A percentile compares a stretch with the other conserved stretches of the same genome.
phyloP scores from a whole-genome alignment of 2,797 vertebrate species.

The Poecile montanus region DNA sequence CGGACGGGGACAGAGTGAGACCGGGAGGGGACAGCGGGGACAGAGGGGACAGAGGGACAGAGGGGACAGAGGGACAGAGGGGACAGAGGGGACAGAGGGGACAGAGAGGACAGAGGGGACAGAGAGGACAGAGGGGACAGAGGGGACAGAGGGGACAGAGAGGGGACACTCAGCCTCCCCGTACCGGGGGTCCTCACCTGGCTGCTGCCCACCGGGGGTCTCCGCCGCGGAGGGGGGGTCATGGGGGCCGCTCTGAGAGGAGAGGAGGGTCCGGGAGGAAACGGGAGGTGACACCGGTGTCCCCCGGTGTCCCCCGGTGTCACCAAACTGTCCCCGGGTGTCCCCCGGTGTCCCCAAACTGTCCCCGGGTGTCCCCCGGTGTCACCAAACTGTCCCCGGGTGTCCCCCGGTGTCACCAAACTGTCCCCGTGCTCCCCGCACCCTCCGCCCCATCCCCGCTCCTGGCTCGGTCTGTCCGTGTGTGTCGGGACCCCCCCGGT shows the following conservation, averaged over 20 bases:
- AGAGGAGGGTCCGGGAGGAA: background rate
- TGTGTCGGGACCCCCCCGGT: too few species aligned
- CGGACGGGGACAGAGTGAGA: too few species aligned
- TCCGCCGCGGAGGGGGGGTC: conserved; percentile 59
- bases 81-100: background rate
- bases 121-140: background rate
- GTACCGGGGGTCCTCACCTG: conserved; percentile 62
- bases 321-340: too few species aligned
- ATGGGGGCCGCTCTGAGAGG: conserved; percentile 53
- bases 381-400: background rate
- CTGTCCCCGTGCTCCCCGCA: too few species aligned
- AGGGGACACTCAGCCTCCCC: background rate
- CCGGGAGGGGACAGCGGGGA: background rate
- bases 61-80: background rate
- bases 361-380: background rate
- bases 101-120: background rate
- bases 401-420: too few species aligned
- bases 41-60: too few species aligned
- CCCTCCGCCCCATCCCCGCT: too few species aligned
- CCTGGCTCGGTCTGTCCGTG: too few species aligned
- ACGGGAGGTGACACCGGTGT: background rate
- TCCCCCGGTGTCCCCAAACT: background rate
- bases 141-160: too few species aligned
- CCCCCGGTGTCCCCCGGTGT: background rate
- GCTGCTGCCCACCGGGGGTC: conserved; percentile 59